Evolutionary conservation across 2,888 invertebrate genomes (phyloP).

Genomic region (Villa cingulata): DNA sequence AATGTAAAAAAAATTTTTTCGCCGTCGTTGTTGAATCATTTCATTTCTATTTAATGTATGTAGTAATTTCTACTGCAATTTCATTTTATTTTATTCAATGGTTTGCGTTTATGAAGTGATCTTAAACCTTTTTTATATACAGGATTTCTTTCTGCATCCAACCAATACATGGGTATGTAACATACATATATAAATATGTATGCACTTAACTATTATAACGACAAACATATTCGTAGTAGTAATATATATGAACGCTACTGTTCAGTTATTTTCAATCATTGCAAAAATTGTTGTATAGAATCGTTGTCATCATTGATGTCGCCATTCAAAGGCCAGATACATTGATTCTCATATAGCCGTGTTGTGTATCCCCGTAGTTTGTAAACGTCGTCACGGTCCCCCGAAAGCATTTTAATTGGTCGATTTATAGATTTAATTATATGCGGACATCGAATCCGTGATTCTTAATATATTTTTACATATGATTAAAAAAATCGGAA

Average conservation of each 20-base stretch:
- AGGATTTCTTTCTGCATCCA: background rate
- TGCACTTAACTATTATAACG: too few species aligned
- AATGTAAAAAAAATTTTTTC: too few species aligned
- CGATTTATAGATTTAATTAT: slow-evolving; percentile 39
- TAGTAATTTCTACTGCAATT: background rate
- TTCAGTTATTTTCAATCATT: background rate
- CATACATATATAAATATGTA: too few species aligned
- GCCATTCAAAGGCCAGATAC: background rate
- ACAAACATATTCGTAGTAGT: too few species aligned
- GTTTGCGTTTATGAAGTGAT: slow-evolving; percentile 7
- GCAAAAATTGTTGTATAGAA: background rate
- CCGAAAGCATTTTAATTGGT: slow-evolving; percentile 36
- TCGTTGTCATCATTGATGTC: background rate
- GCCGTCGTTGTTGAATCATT: too few species aligned
- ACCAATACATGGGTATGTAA: background rate
- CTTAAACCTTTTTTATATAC: background rate
- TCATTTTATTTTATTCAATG: slow-evolving; percentile 3
- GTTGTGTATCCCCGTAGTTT: background rate
- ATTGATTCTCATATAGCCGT: background rate
- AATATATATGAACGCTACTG: background rate
- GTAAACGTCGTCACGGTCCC: slow-evolving; percentile 36
- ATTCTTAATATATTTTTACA: slow-evolving; percentile 18
- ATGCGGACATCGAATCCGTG: slow-evolving; percentile 38
- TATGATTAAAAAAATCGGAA: too few species aligned
- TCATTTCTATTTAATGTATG: background rate